phyloP scores from a whole-genome alignment of 2,888 invertebrate genomes.

The Apoda limacodes region DNA sequence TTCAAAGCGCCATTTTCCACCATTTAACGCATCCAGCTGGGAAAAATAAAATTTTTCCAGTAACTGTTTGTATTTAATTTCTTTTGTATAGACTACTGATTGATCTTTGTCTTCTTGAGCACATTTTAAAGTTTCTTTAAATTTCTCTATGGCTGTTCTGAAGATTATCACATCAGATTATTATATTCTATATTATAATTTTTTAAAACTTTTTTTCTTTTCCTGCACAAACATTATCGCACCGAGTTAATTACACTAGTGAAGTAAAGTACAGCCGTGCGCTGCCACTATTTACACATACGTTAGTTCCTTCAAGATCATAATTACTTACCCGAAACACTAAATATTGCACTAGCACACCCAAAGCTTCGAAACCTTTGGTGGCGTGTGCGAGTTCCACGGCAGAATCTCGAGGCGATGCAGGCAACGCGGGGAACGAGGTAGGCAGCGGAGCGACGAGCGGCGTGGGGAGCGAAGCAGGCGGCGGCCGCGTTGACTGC shows the following conservation, averaged over 20 bases:
- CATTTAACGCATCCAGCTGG: conserved; percentile 61
- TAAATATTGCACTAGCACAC: conserved; percentile 87
- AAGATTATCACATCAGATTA: too few relatives aligned
- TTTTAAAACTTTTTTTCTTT: too few relatives aligned
- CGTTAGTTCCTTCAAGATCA: too few relatives aligned
- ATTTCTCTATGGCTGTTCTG: too few relatives aligned
- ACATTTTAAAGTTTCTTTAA: too few relatives aligned
- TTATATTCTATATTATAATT: too few relatives aligned
- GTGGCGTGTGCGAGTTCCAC: conserved; percentile 64
- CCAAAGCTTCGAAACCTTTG: conserved; percentile 84
- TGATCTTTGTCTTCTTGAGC: too few relatives aligned
- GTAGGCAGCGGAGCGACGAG: conserved; percentile 30
- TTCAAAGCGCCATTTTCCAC: conserved; percentile 53
- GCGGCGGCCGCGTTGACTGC: conserved; percentile 25
- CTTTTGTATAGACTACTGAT: too few relatives aligned
- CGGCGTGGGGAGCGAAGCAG: conserved; percentile 9
- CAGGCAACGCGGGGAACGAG: conserved; percentile 27
- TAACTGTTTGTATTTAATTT: conserved; percentile 12
- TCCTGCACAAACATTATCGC: too few relatives aligned
- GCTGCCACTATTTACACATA: too few relatives aligned
- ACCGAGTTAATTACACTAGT: too few relatives aligned
- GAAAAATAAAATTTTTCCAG: conserved; percentile 20
- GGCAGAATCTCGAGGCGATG: conserved; percentile 38
- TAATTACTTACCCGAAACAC: conserved; percentile 75
- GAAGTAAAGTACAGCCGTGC: too few relatives aligned